A percentile compares a stretch with the other conserved stretches of the same genome.
These are phyloP conservation scores for Columba guinea DNA, from an alignment of 2,797 vertebrate genomes.

Conservation along the genomic window DNA sequence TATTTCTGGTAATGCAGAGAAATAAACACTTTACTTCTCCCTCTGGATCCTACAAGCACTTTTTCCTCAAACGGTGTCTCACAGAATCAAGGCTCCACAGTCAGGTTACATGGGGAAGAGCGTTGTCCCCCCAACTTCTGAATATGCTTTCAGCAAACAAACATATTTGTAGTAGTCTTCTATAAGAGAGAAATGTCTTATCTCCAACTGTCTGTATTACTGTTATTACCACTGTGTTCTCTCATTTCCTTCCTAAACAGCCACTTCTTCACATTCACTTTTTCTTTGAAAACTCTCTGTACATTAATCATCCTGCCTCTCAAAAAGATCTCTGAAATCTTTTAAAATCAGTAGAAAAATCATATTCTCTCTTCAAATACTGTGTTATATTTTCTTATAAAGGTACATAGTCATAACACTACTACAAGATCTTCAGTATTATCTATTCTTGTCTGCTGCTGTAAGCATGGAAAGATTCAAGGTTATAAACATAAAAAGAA, in stretches of 20 bases:
- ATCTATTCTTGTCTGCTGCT: not conserved
- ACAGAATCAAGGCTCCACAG: not conserved
- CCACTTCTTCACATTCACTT: not conserved
- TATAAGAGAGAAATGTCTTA: not conserved
- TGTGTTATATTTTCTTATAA: not conserved
- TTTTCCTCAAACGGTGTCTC: not conserved
- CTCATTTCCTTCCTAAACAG: constrained; percentile 9
- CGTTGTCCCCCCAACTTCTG: not conserved
- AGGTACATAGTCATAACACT: not conserved
- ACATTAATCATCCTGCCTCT: not conserved
- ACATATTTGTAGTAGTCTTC: not conserved
- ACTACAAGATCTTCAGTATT: not conserved
- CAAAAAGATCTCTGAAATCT: not conserved
- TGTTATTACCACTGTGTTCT: not conserved
- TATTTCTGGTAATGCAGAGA: not conserved
- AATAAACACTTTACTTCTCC: not conserved
- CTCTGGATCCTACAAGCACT: not conserved
- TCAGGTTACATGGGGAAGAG: not conserved
- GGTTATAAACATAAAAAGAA: not conserved
- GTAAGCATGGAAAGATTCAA: not conserved
- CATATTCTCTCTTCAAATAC: too few relatives aligned
- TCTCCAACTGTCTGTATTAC: not conserved
- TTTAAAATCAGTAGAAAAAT: not conserved
- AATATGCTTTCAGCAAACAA: not conserved
- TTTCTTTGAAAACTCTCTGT: not conserved